These are phyloP conservation scores for Ptychadena robeensis DNA, from an alignment of 2,797 vertebrate genomes.

Conservation along the genomic window DNA sequence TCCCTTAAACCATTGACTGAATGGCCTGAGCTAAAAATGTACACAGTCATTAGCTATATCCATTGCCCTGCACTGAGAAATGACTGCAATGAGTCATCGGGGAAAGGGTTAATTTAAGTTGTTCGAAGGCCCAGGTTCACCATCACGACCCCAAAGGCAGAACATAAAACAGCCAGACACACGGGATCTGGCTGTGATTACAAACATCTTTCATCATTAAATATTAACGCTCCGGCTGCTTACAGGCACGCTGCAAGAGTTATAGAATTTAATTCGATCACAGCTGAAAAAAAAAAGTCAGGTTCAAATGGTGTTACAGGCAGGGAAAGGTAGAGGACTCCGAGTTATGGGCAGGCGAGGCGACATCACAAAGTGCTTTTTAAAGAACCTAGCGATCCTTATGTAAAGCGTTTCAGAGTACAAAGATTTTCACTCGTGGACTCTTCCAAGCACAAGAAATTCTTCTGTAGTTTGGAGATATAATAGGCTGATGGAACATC, in stretches of 20 bases:
- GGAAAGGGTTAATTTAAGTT: slow-evolving; percentile 48
- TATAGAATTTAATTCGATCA: slow-evolving; percentile 76
- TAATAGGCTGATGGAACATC: not conserved
- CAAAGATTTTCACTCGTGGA: slow-evolving; percentile 38
- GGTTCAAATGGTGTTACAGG: slow-evolving; percentile 59
- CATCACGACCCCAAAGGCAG: slow-evolving; percentile 75
- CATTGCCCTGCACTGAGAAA: not conserved
- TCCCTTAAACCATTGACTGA: not conserved
- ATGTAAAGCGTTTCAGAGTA: slow-evolving; percentile 11
- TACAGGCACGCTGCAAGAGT: slow-evolving; percentile 75
- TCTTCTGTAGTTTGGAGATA: not conserved
- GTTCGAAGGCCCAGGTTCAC: slow-evolving; percentile 70
- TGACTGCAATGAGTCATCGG: not conserved
- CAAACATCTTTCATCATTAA: slow-evolving; percentile 77
- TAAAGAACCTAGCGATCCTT: slow-evolving; percentile 56
- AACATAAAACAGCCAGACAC: slow-evolving; percentile 75
- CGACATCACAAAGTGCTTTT: slow-evolving; percentile 58
- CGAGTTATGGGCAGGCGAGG: slow-evolving; percentile 48
- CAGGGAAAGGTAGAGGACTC: slow-evolving; percentile 46
- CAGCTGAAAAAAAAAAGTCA: slow-evolving; percentile 52
- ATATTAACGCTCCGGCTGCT: slow-evolving; percentile 75
- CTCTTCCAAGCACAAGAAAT: slow-evolving; percentile 19
- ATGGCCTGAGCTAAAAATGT: not conserved
- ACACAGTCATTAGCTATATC: not conserved
- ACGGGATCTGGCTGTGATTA: slow-evolving; percentile 74